phyloP scores from a whole-genome alignment of 2,888 invertebrate species.

The Nomada hirtipes region DNA sequence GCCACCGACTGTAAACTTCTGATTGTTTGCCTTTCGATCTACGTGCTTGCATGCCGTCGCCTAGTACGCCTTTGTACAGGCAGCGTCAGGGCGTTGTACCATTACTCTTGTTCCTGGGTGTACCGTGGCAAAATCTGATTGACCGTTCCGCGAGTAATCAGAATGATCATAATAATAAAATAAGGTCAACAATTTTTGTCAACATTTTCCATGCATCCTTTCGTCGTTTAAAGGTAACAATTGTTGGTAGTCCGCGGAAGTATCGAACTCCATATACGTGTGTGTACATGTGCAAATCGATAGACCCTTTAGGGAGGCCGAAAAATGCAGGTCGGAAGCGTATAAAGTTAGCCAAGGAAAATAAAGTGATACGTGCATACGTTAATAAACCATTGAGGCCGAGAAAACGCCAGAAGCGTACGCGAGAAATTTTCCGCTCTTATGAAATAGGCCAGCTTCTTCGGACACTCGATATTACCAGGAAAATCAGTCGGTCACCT shows the following conservation, averaged over 20 bases:
- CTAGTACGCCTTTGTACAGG: constrained; percentile 20
- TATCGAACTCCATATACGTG: too few relatives aligned
- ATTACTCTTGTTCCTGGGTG: not conserved
- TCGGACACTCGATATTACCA: constrained; percentile 36
- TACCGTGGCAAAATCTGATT: too few relatives aligned
- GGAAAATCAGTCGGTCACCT: constrained; percentile 38
- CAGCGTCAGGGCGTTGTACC: constrained; percentile 13
- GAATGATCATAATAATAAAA: too few relatives aligned
- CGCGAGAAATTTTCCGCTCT: constrained; percentile 15
- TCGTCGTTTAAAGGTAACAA: too few relatives aligned
- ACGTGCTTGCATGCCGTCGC: constrained; percentile 12
- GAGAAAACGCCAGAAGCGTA: not conserved
- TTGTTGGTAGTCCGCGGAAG: too few relatives aligned
- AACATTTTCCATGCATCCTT: too few relatives aligned
- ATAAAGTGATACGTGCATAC: not conserved
- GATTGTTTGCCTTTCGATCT: constrained; percentile 53
- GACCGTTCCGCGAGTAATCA: too few relatives aligned
- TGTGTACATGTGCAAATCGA: too few relatives aligned
- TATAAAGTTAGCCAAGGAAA: not conserved
- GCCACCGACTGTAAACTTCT: constrained; percentile 58
- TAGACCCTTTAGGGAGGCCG: too few relatives aligned
- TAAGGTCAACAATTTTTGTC: too few relatives aligned
- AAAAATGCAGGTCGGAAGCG: not conserved
- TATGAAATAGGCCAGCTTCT: constrained; percentile 18
- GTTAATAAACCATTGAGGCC: too few relatives aligned